Conservation (phyloP, 2,113 vertebrate species). For the Sander vitreus region DNA sequence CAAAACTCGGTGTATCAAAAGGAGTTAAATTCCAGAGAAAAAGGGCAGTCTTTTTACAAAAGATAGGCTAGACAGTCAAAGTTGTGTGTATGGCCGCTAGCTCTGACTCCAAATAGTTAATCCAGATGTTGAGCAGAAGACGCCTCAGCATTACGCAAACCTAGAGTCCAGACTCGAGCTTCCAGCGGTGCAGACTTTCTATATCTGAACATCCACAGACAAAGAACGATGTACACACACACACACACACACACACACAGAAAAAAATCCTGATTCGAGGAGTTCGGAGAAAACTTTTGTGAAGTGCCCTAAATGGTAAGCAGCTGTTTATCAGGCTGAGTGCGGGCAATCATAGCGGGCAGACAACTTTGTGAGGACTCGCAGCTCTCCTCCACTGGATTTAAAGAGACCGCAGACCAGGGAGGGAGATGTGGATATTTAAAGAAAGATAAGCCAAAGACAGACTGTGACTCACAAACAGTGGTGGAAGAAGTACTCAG, state of each 20-base stretch:
- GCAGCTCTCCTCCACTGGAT: constrained; percentile 64
- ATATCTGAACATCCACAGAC: constrained; percentile 42
- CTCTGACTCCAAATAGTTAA: constrained; percentile 79
- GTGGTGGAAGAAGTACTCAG: background rate
- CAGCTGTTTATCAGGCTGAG: constrained; percentile 78
- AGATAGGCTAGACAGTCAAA: constrained; percentile 42
- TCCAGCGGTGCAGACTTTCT: constrained; percentile 58
- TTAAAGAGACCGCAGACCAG: constrained; percentile 84
- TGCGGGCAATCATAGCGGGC: constrained; percentile 59
- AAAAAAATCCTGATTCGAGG: constrained; percentile 9
- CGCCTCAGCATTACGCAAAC: constrained; percentile 70
- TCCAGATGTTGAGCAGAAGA: constrained; percentile 80
- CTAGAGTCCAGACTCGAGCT: constrained; percentile 46
- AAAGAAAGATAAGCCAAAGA: constrained; percentile 39
- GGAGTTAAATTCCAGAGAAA: constrained; percentile 55
- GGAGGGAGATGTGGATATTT: constrained; percentile 30
- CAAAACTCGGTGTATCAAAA: constrained; percentile 52
- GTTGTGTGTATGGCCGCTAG: constrained; percentile 46
- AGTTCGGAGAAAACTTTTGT: constrained; percentile 50
- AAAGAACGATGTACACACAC: background rate
- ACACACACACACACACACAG: background rate
- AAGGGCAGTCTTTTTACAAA: constrained; percentile 20
- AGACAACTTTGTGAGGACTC: constrained; percentile 64
- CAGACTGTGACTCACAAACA: background rate
- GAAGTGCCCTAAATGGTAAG: constrained; percentile 62